phyloP scores from a whole-genome alignment of 1,140 invertebrate species.

The Pogonus chalceus region DNA sequence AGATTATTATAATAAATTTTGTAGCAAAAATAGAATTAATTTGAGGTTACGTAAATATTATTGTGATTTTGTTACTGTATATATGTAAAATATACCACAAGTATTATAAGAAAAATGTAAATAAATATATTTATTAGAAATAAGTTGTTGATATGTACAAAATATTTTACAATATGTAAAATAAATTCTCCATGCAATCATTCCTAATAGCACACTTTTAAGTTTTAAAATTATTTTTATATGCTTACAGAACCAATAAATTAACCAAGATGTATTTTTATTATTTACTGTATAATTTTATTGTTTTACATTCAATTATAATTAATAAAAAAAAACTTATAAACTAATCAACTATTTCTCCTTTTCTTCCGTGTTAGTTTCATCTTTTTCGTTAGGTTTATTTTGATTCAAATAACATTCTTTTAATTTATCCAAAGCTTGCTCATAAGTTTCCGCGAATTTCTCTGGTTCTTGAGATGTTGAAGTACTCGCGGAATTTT shows the following conservation, averaged over 20 bases:
- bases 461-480: background rate
- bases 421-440: background rate
- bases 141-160: background rate
- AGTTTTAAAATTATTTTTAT: background rate
- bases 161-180: background rate
- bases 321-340: no score
- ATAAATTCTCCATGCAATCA: background rate
- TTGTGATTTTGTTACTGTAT: background rate
- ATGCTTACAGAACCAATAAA: background rate
- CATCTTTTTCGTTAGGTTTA: no score
- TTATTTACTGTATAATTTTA: background rate
- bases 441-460: background rate
- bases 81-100: constrained; percentile 1
- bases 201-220: background rate
- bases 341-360: no score
- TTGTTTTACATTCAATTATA: no score
- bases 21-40: no score
- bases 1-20: no score
- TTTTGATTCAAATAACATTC: no score
- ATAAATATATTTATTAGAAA: background rate
- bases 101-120: constrained; percentile 5
- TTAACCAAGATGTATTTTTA: background rate
- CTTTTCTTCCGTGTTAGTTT: no score
- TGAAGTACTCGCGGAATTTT: background rate
- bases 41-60: no score